phyloP scores from a whole-genome alignment of 2,888 invertebrate species.

The Drosophila demipolita region DNA sequence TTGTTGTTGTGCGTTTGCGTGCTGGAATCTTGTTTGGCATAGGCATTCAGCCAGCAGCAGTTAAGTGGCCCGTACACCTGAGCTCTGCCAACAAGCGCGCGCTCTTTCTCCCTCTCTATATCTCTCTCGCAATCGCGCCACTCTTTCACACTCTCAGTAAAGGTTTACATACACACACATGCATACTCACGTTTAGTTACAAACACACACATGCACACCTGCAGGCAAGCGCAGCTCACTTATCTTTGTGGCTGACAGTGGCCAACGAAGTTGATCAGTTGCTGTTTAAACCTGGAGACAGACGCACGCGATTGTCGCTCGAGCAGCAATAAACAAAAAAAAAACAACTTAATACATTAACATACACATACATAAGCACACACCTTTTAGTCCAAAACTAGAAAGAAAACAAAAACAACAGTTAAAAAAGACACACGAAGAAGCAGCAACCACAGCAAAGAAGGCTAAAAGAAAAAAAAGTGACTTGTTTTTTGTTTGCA shows the following conservation, averaged over 20 bases:
- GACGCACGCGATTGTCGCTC: constrained; percentile 63
- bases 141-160: constrained; percentile 29
- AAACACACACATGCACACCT: constrained; percentile 18
- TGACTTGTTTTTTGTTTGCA: constrained; percentile 73
- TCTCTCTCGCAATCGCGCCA: constrained; percentile 6
- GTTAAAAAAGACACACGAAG: constrained; percentile 51
- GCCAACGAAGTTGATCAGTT: constrained; percentile 71
- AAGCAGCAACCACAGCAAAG: constrained; percentile 59
- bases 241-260: constrained; percentile 71
- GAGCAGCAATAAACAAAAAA: constrained; percentile 27
- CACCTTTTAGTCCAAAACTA: constrained; percentile 67
- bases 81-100: constrained; percentile 29
- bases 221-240: constrained; percentile 65
- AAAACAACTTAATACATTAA: constrained; percentile 39
- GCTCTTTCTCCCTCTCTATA: constrained; percentile 1
- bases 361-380: constrained; percentile 34
- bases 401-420: constrained; percentile 73
- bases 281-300: constrained; percentile 67
- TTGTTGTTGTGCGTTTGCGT: constrained; percentile 63
- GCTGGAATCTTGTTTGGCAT: constrained; percentile 76
- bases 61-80: constrained; percentile 62
- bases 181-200: constrained; percentile 1
- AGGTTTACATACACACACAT: constrained; percentile 23
- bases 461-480: constrained; percentile 67
- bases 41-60: constrained; percentile 35